A percentile compares a stretch with the other conserved stretches of the same genome.
These are phyloP conservation scores for Buteo buteo DNA, from an alignment of 2,113 vertebrate species.

Conservation along the genomic window DNA sequence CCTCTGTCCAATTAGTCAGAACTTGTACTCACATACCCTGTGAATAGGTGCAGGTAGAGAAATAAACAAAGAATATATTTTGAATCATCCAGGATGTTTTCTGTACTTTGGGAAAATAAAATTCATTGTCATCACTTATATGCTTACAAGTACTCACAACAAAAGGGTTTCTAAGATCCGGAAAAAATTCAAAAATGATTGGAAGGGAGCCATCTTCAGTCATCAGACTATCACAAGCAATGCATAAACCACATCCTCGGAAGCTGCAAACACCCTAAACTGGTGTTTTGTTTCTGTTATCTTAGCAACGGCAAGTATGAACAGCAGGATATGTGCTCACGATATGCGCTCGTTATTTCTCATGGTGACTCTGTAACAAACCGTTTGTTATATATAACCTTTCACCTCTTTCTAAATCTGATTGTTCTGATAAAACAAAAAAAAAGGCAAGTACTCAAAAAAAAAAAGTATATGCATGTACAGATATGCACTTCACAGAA, in stretches of 20 bases:
- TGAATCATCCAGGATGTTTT: neutral
- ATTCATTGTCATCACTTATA: neutral
- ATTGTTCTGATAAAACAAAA: neutral
- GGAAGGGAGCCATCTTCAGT: slow-evolving; percentile 14
- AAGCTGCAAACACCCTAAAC: slow-evolving; percentile 20
- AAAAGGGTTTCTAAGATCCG: slow-evolving; percentile 39
- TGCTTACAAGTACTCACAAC: neutral
- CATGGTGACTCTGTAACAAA: neutral
- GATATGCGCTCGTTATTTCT: neutral
- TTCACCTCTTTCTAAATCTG: neutral
- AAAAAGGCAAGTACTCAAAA: neutral
- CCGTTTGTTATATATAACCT: neutral
- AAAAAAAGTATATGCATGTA: neutral
- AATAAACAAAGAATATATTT: neutral
- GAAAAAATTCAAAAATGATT: neutral
- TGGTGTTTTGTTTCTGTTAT: slow-evolving; percentile 53
- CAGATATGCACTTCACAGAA: neutral
- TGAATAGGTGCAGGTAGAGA: neutral
- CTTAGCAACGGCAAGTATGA: slow-evolving; percentile 33
- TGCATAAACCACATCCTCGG: slow-evolving; percentile 35
- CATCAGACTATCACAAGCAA: neutral
- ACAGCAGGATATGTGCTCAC: slow-evolving; percentile 2
- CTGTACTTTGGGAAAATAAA: slow-evolving; percentile 7
- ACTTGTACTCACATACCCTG: neutral
- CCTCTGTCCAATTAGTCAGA: neutral